These are phyloP conservation scores for Ptychobarbus kaznakovi DNA, from an alignment of 2,797 vertebrate species.

Conservation along the genomic window DNA sequence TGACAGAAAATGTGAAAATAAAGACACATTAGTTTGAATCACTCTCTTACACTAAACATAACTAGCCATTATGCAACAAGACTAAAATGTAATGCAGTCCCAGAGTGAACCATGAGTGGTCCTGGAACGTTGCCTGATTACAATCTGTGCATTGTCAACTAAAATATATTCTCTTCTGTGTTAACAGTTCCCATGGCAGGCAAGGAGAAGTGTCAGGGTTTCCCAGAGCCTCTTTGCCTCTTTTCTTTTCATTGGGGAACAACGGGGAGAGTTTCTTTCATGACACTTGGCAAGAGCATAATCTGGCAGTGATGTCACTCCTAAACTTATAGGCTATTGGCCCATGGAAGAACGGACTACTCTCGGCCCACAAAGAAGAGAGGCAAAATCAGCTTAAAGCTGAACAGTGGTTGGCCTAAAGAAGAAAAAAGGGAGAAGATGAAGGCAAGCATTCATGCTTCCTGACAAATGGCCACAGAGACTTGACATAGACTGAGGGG, in stretches of 20 bases:
- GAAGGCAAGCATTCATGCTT: slow-evolving; percentile 62
- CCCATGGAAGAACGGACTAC: slow-evolving; percentile 75
- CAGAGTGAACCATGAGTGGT: slow-evolving; percentile 30
- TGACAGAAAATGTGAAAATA: neutral
- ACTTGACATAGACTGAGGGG: slow-evolving; percentile 67
- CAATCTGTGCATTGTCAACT: slow-evolving; percentile 60
- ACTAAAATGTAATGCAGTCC: slow-evolving; percentile 50
- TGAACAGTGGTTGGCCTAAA: slow-evolving; percentile 64
- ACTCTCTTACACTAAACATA: slow-evolving; percentile 48
- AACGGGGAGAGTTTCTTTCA: slow-evolving; percentile 70
- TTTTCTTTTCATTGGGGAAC: slow-evolving; percentile 70
- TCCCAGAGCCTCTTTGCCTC: slow-evolving; percentile 73
- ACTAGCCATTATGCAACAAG: slow-evolving; percentile 44
- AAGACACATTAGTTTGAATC: neutral
- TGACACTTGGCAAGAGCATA: slow-evolving; percentile 67
- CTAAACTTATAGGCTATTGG: slow-evolving; percentile 70
- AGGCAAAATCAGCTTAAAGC: slow-evolving; percentile 70
- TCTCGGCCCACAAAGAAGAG: slow-evolving; percentile 70
- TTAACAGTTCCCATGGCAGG: slow-evolving; percentile 72
- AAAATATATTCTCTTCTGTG: slow-evolving; percentile 58
- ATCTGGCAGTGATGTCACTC: slow-evolving; percentile 78
- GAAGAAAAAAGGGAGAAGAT: slow-evolving; percentile 64
- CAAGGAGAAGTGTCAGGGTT: slow-evolving; percentile 69
- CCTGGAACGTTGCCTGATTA: slow-evolving; percentile 54
- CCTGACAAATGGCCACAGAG: slow-evolving; percentile 70